phyloP scores from a whole-genome alignment of 2,113 vertebrate genomes.

The Catagonus wagneri region DNA sequence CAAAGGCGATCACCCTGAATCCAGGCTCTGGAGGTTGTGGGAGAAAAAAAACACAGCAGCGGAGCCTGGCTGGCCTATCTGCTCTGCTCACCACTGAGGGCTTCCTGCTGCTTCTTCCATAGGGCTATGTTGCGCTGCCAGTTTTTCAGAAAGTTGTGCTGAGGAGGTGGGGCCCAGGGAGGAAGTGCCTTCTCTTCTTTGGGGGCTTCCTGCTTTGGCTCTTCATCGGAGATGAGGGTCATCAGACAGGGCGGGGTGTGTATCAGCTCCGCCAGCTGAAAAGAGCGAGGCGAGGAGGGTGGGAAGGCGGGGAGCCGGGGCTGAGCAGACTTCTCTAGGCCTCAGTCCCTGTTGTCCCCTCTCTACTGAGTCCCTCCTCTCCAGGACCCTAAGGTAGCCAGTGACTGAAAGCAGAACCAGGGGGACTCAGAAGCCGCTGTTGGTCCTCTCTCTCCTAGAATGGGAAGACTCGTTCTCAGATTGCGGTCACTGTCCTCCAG shows the following conservation, averaged over 20 bases:
- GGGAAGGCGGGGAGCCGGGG: fast-evolving
- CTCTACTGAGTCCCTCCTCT: background rate
- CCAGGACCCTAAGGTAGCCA: background rate
- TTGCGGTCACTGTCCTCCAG: background rate
- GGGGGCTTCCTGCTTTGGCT: background rate
- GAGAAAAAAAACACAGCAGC: background rate
- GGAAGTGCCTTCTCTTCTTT: conserved; percentile 60
- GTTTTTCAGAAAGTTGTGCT: conserved; percentile 90
- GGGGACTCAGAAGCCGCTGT: fast-evolving
- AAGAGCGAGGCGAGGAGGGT: background rate
- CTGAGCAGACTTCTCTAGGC: background rate
- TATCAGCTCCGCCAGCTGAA: conserved; percentile 87
- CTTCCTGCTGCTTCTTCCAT: conserved; percentile 89
- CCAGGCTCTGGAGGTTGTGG: background rate
- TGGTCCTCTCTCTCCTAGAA: background rate
- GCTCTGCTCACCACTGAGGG: conserved; percentile 89
- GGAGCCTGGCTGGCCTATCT: fast-evolving
- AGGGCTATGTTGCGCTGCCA: conserved; percentile 90
- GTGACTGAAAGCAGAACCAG: background rate
- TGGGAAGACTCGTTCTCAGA: background rate
- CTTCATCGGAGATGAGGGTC: conserved; percentile 45
- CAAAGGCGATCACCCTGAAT: background rate
- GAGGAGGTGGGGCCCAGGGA: conserved; percentile 47
- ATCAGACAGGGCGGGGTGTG: conserved; percentile 16
- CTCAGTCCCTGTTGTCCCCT: background rate